Percentiles rank a stretch among this genome's conserved stretches.
phyloP scores from a whole-genome alignment of 35 echinoderm and acorn worm genomes.

The Acanthaster planci region DNA sequence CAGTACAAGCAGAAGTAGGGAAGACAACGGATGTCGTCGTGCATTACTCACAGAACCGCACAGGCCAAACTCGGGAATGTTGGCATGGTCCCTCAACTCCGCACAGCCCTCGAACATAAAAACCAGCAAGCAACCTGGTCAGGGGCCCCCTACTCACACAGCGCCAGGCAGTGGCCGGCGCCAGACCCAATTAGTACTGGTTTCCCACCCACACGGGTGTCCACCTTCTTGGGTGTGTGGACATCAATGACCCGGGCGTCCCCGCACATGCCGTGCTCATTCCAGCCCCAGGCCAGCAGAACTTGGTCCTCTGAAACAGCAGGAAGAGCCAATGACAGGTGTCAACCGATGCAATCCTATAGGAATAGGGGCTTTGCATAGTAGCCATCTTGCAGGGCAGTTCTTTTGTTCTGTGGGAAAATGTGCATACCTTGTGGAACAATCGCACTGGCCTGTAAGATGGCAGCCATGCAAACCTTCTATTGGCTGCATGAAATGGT shows the following conservation, averaged over 20 bases:
- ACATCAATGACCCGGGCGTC: conserved; percentile 73
- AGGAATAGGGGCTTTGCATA: too few relatives aligned
- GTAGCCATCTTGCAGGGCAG: too few relatives aligned
- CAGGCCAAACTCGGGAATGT: not conserved
- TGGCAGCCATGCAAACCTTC: not conserved
- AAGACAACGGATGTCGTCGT: not conserved
- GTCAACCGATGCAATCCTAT: not conserved
- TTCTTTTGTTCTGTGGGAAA: too few relatives aligned
- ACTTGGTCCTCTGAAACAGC: conserved; percentile 46
- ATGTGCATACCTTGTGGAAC: too few relatives aligned
- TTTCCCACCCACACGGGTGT: conserved; percentile 23
- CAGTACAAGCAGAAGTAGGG: conserved; percentile 8
- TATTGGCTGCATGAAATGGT: not conserved
- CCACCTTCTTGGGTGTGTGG: conserved; percentile 50
- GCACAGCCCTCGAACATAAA: not conserved
- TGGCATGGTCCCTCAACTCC: not conserved
- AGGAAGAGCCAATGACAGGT: not conserved
- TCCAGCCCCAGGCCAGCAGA: conserved; percentile 89
- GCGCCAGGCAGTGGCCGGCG: conserved; percentile 76
- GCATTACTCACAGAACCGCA: conserved; percentile 20
- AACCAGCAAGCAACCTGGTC: not conserved
- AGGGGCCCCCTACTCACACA: conserved; percentile 47
- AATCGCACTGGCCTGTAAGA: too few relatives aligned
- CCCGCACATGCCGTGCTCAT: conserved; percentile 96
- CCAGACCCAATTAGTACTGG: conserved; percentile 64